Conservation (phyloP, 2,113 vertebrate genomes). For the Etheostoma cragini region DNA sequence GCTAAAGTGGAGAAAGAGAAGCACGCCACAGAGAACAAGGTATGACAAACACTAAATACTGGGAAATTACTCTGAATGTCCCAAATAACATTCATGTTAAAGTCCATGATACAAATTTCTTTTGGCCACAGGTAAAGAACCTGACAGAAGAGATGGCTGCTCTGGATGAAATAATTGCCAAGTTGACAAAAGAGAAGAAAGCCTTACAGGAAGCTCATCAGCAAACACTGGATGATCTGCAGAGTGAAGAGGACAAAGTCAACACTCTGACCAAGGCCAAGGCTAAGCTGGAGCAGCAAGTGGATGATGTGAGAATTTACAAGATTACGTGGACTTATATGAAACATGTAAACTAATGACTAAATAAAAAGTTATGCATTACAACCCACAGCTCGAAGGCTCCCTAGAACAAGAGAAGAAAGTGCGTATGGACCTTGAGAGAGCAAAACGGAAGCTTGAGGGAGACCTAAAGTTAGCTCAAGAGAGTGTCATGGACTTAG, state of each 20-base stretch:
- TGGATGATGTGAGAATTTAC: conserved; percentile 64
- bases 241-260: conserved; percentile 91
- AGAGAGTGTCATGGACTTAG: conserved; percentile 74
- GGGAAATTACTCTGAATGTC: background rate
- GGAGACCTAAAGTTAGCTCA: conserved; percentile 72
- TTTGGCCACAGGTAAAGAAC: conserved; percentile 86
- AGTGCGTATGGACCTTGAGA: conserved; percentile 86
- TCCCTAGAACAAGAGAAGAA: conserved; percentile 89
- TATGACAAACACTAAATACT: conserved; percentile 39
- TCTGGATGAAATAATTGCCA: conserved; percentile 88
- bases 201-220: conserved; percentile 91
- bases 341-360: background rate
- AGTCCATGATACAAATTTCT: background rate
- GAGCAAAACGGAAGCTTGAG: conserved; percentile 83
- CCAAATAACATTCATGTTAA: background rate
- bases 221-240: conserved; percentile 90
- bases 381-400: conserved; percentile 81
- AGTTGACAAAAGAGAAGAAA: conserved; percentile 91
- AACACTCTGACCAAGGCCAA: conserved; percentile 81
- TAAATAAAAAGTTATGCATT: background rate
- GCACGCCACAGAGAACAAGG: conserved; percentile 95
- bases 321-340: background rate
- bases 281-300: conserved; percentile 36
- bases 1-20: conserved; percentile 93
- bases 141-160: conserved; percentile 91